phyloP scores from a whole-genome alignment of 2,113 vertebrate genomes.

The Boulengeromyrus knoepffleri region DNA sequence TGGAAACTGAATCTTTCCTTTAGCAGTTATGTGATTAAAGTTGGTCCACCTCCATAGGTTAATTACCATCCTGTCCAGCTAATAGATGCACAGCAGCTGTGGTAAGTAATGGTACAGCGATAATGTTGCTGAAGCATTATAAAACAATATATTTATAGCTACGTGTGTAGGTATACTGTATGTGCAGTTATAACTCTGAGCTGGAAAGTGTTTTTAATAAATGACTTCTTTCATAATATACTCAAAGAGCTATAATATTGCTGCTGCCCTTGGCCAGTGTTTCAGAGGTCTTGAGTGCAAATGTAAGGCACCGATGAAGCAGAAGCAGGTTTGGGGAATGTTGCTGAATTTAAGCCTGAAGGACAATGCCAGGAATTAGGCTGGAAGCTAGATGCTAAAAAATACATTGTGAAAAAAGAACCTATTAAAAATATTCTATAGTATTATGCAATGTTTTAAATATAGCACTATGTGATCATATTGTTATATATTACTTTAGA shows the following conservation, averaged over 20 bases:
- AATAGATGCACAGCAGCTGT: not conserved
- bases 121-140: not conserved
- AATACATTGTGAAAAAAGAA: not conserved
- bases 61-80: conserved; percentile 12
- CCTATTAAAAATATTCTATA: not conserved
- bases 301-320: conserved; percentile 38
- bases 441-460: not conserved
- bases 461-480: not conserved
- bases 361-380: conserved; percentile 23
- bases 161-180: not conserved
- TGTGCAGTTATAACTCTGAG: conserved; percentile 1
- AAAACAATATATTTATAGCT: not conserved
- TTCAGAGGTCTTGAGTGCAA: conserved; percentile 31
- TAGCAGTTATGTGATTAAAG: conserved; percentile 16
- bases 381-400: not conserved
- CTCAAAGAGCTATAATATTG: conserved; percentile 42
- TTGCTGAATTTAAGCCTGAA: conserved; percentile 21
- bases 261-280: conserved; percentile 44
- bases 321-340: conserved; percentile 39
- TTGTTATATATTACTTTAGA: not conserved
- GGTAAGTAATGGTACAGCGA: not conserved
- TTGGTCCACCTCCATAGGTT: conserved; percentile 10
- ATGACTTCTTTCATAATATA: conserved; percentile 42
- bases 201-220: conserved; percentile 22
- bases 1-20: conserved; percentile 12